Evolutionary conservation across 2,797 vertebrate species (phyloP).

Genomic region (Eospalax fontanierii): DNA sequence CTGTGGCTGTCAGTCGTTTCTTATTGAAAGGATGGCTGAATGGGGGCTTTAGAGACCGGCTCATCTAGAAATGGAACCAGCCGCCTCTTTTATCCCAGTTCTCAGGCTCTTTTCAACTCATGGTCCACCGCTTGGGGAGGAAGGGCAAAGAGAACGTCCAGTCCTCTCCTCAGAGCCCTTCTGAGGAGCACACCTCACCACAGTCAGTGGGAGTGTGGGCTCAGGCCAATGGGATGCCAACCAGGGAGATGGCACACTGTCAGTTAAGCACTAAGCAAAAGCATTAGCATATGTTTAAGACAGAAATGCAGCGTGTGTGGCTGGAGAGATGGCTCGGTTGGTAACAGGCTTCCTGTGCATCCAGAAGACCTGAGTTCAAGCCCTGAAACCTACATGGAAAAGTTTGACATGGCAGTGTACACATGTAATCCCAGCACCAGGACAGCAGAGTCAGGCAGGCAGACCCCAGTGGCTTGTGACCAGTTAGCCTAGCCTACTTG

Average conservation of each 20-base stretch:
- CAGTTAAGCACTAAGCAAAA: neutral
- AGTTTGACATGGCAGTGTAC: neutral
- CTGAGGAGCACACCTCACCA: neutral
- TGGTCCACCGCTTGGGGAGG: neutral
- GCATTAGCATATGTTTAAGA: neutral
- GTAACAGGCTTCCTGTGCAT: neutral
- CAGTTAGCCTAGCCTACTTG: neutral
- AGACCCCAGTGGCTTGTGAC: neutral
- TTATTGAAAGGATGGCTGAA: neutral
- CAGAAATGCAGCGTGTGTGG: neutral
- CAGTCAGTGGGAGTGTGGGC: neutral
- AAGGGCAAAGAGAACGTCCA: neutral
- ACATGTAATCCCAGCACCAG: neutral
- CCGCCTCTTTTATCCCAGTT: neutral
- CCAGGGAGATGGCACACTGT: neutral
- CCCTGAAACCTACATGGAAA: neutral
- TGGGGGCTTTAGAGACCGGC: neutral
- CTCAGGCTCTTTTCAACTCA: neutral
- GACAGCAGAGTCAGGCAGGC: neutral
- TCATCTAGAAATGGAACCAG: constrained; percentile 10
- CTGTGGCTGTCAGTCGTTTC: neutral
- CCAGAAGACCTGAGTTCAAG: too few species aligned
- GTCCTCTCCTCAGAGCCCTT: neutral
- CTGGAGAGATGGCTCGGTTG: neutral
- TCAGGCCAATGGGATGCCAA: neutral